Evolutionary conservation across 2,888 invertebrate genomes (phyloP).

Genomic region (Arctia plantaginis): DNA sequence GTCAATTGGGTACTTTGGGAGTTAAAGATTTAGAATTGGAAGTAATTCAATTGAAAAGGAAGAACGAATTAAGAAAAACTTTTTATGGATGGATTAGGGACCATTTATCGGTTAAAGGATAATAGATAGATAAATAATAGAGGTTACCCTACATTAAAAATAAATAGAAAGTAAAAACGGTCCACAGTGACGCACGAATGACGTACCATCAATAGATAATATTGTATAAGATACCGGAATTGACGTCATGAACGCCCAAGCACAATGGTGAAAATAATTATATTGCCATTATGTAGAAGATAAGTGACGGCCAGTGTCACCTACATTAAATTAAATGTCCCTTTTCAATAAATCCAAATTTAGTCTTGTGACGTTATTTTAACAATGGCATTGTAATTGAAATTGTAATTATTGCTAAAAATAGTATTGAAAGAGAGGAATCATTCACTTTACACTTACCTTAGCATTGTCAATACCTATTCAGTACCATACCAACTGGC

Average conservation of each 20-base stretch:
- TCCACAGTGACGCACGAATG: constrained; percentile 30
- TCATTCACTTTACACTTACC: neutral
- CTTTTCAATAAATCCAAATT: neutral
- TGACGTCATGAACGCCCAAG: constrained; percentile 44
- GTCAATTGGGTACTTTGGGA: neutral
- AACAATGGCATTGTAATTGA: neutral
- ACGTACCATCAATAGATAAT: constrained; percentile 37
- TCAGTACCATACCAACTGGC: neutral
- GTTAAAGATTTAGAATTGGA: no score
- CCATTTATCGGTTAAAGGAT: no score
- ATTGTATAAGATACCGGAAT: constrained; percentile 35
- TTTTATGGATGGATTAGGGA: no score
- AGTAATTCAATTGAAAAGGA: no score
- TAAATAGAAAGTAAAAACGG: constrained; percentile 36
- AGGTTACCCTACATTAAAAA: constrained; percentile 18
- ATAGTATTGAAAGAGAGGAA: neutral
- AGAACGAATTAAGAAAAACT: no score
- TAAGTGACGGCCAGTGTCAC: constrained; percentile 34
- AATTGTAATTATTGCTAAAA: neutral
- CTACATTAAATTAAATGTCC: neutral
- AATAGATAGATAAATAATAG: no score
- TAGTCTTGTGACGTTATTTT: neutral
- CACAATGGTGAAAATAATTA: constrained; percentile 53
- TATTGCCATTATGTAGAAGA: constrained; percentile 43
- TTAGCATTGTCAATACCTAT: neutral